Conservation (phyloP, 1,140 invertebrate genomes). For the Monomorium pharaonis region DNA sequence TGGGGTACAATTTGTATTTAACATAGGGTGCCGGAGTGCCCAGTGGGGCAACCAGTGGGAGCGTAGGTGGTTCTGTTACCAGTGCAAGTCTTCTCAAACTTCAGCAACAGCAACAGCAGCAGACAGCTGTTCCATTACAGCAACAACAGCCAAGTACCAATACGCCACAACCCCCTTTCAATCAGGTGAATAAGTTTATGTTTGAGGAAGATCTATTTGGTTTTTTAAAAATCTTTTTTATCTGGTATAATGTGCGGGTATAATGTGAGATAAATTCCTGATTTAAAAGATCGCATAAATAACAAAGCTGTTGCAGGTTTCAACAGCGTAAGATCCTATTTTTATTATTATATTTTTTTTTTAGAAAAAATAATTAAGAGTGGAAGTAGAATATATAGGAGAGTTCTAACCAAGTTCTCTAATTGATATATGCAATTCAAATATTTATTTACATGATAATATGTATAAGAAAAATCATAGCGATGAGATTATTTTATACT, state of each 20-base stretch:
- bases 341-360: not conserved
- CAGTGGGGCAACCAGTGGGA: constrained; percentile 79
- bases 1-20: constrained; percentile 81
- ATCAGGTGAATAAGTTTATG: constrained; percentile 80
- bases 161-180: constrained; percentile 83
- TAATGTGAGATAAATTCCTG: not conserved
- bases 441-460: not conserved
- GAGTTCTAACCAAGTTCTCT: too few species aligned
- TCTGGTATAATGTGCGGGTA: too few species aligned
- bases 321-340: not conserved
- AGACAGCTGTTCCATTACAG: constrained; percentile 80
- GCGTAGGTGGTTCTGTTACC: constrained; percentile 83
- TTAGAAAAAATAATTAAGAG: not conserved
- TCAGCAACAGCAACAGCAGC: constrained; percentile 83
- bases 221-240: too few species aligned
- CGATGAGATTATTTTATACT: not conserved
- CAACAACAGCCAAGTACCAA: constrained; percentile 82
- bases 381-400: too few species aligned
- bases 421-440: not conserved
- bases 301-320: not conserved
- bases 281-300: not conserved
- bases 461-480: not conserved
- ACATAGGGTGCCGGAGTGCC: constrained; percentile 82
- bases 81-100: constrained; percentile 84
- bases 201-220: constrained; percentile 12